Evolutionary conservation across 2,113 vertebrate genomes (phyloP), one percentile per base, ranked within the genome.

Genomic region (Passerina amoena): DNA sequence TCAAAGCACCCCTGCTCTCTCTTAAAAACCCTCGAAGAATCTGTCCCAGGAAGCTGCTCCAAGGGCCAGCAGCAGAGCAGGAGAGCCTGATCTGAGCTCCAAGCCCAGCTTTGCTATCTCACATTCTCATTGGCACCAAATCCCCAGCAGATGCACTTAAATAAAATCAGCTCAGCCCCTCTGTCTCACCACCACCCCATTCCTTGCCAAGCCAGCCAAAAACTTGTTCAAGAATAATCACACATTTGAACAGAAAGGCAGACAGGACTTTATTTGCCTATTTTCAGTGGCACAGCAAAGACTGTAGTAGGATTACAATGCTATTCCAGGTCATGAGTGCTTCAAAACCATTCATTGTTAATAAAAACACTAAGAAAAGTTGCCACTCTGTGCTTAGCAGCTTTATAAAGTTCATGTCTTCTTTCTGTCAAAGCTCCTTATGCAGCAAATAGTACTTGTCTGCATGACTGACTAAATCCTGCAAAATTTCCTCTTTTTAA

Each of bases 401-500:
- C 44, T 93, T 84, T 51, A 81, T 54, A 75, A 91, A 64, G 72
- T 94, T 86, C 93, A 82, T 27, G 61, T 82, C 64, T 88, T 70
- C 42, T 5, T 88, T 95, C 80, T 90, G 47, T 83, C 86, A 94
- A 66, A 94, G 48, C 28, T 31, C 45, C 24, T 93, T 86, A 70
- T 54, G 60, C 40, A 71, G 76, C 59, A 90, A 92, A 91, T 37
- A 22, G 65, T 85, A 72, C 48, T 81, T 80, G 68, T 86, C 79
- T 92, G 56, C 75, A 35, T 50, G 69, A 82, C 53, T 91, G 78
- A 90, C 45, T 92, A 93, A 92, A 90, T 80, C 75, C 78, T 51
- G 40, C 28, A 86, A 77, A 90, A 77, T 45, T 38, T 72, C 42
- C 23, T 78, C 47, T 17, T 60, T 82, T 73, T 33, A 82, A 68